Base-by-base conservation (phyloP, 2,888 invertebrate species). In the Hydriomena furcata region DNA sequence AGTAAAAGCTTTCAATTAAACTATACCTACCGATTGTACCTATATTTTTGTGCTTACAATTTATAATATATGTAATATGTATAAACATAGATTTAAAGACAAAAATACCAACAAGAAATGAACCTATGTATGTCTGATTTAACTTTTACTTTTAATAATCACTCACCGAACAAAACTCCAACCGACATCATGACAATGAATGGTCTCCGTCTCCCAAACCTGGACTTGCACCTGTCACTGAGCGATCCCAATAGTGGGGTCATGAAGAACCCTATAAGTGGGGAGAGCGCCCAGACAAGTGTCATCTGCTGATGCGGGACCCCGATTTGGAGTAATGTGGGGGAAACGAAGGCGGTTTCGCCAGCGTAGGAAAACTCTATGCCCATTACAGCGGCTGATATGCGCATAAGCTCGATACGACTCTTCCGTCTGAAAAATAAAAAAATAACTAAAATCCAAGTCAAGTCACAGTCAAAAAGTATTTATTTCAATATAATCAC, bases 321-420 rank as follows among this genome's bases (percentile, higher is more conserved):
- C 3, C 98, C 97, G 59, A 98, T 96, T 87, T 97, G 96, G 2
- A 98, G 92, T 7, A 99, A 89, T 0, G 97, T 98, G 1, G 99
- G 98, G 0, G 97, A 98, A 0, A 98, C 98, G 82, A 98, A 98
- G 0, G 98, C 98, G 0, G 98, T 99, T 86, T 99, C 98, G 0
- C 98, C 98, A 0, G 99, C 98, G 75, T 99, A 99, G 0, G 98
- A 98, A 83, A 99, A 97, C 79, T 99, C 98, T 49, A 99, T 98
- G 1, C 99, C 98, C 95, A 98, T 98, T 0, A 99, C 98, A 0
- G 98, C 98, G 0, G 98, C 96, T 11, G 98, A 98, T 59, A 98
- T 94, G 6, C 97, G 92, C 60, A 98, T 93, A 62, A 98, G 84
- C 78, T 98, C 97, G 38, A 91, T 84, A 10, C 96, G 91, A 7